phyloP scores from a whole-genome alignment of 2,113 vertebrate genomes.

The Anas platyrhynchos region DNA sequence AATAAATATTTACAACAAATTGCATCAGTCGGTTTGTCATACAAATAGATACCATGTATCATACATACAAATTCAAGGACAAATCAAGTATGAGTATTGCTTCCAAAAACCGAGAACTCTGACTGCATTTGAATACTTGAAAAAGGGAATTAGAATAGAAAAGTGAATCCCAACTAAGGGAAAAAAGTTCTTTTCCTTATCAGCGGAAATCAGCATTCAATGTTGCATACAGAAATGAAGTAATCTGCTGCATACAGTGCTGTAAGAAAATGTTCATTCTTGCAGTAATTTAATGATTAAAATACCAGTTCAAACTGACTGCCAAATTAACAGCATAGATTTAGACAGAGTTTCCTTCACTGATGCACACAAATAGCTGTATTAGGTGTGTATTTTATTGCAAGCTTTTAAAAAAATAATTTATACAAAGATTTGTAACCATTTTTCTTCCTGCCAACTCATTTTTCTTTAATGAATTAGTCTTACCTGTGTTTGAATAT shows the following conservation, averaged over 20 bases:
- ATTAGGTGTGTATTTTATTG: neutral
- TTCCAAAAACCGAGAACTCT: neutral
- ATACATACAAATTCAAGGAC: neutral
- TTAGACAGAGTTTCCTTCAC: neutral
- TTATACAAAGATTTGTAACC: neutral
- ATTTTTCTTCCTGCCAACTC: neutral
- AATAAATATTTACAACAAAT: neutral
- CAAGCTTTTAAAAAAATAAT: no score
- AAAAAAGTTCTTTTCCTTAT: neutral
- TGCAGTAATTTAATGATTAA: neutral
- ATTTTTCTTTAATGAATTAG: neutral
- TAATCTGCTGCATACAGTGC: neutral
- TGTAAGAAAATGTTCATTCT: neutral
- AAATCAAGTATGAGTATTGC: neutral
- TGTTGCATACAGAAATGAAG: neutral
- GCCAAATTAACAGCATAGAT: neutral
- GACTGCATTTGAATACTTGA: neutral
- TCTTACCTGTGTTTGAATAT: slow-evolving; percentile 93
- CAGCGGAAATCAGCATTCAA: neutral
- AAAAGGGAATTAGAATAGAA: neutral
- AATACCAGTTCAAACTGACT: neutral
- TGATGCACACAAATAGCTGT: accelerated
- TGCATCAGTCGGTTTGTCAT: neutral
- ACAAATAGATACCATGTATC: neutral
- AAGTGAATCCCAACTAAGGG: accelerated